Base-by-base conservation (phyloP, 1,140 invertebrate species). In the Pantala flavescens region DNA sequence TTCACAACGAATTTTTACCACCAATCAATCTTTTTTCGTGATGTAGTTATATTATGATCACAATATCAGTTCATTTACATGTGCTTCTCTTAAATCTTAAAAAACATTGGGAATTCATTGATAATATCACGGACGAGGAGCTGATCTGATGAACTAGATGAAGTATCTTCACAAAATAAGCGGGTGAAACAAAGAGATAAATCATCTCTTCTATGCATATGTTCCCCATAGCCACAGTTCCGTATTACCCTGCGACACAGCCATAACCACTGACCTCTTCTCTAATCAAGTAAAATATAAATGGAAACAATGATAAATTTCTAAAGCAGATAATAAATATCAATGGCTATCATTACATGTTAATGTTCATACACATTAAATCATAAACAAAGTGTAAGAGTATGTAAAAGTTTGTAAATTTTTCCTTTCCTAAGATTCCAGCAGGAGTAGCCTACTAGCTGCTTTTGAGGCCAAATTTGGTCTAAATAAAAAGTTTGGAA, bases 41-140 rank as follows among this genome's bases (percentile, higher is more conserved):
- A 63, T 12, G 14, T 14, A 5, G n/a, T 63, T 63, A 63, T 12
- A 63, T 63, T 19, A 7, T 36, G 2, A 36, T 9, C 9, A 36
- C 9, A 36, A 5, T 5, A 36, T 36, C 9, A 36, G 9, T 9
- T 36, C 28, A 36, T 36, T 36, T 36, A 2, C 28, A 36, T 36
- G 9, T 9, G 9, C 12, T 63, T 3, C n/a, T 5, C 12, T 14
- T 63, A 78, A 77, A 78, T 86, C 81, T 92, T 90, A 80, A 93
- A 93, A 79, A 90, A 88, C 78, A 91, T 88, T n/a, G 92, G 91
- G 85, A 93, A 93, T 82, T 93, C 91, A 79, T 92, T 91, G 76
- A 89, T 90, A 74, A 93, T 93, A 76, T 92, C 90, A 70, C 90
- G 84, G 21, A 93, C 90, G 49, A 93, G 83, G 77, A 88, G 85